A percentile compares a stretch with the other conserved stretches of the same genome.
Evolutionary conservation across 2,888 invertebrate genomes (phyloP).

Genomic region (Melikaiella ostensackeni): DNA sequence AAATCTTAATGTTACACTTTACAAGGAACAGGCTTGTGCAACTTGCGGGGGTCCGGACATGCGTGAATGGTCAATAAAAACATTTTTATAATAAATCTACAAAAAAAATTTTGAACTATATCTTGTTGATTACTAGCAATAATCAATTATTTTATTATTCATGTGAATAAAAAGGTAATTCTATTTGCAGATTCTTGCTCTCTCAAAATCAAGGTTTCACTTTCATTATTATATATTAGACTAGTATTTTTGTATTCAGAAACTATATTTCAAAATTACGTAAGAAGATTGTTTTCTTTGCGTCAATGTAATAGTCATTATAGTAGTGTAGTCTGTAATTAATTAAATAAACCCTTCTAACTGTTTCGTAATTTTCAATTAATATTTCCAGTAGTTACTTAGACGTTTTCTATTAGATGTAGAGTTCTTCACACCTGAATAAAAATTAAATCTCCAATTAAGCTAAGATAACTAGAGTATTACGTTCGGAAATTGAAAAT

Average conservation of each 20-base stretch:
- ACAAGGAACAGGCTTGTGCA: not conserved
- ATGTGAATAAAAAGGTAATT: not conserved
- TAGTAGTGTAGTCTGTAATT: not conserved
- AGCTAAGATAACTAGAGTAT: not conserved
- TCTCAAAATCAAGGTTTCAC: not conserved
- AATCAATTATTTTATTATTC: not conserved
- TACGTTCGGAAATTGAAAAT: not conserved
- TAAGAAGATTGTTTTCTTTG: not conserved
- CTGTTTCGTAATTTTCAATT: not conserved
- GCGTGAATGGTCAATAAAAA: not conserved
- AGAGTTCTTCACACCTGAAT: not conserved
- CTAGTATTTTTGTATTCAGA: not conserved
- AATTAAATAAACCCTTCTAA: conserved; percentile 1
- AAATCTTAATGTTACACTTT: conserved; percentile 1
- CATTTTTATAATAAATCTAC: not conserved
- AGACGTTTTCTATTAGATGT: not conserved
- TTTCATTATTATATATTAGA: conserved; percentile 1
- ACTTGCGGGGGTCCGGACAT: conserved; percentile 4
- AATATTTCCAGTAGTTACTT: not conserved
- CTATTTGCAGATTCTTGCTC: not conserved
- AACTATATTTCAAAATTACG: not conserved
- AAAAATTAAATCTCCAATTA: not conserved
- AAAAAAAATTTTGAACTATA: not conserved
- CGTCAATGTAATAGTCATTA: not conserved
- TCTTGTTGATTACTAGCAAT: not conserved